Percentiles rank a stretch among this genome's conserved stretches.
Conservation (phyloP, 2,888 invertebrate species). For the Nycteola revayana region DNA sequence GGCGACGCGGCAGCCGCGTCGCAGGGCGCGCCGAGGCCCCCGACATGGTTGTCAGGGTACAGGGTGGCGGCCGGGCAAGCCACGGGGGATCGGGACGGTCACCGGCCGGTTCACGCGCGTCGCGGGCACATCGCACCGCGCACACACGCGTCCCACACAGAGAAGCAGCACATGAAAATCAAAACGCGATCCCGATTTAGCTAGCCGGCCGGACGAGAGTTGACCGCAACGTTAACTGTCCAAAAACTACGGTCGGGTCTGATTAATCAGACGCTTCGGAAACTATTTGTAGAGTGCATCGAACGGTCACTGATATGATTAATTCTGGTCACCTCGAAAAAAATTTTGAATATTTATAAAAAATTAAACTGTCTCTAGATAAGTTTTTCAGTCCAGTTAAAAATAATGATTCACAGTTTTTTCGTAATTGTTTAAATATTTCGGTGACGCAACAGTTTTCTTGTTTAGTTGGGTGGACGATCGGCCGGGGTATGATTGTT, state of each 20-base stretch:
- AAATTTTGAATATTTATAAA: constrained; percentile 31
- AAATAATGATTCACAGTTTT: constrained; percentile 36
- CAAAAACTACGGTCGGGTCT: constrained; percentile 33
- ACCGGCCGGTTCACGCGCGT: constrained; percentile 76
- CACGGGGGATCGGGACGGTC: constrained; percentile 84
- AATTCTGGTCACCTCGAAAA: constrained; percentile 44
- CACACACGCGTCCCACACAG: constrained; percentile 73
- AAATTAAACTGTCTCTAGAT: constrained; percentile 29
- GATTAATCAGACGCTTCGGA: constrained; percentile 25
- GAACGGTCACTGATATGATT: constrained; percentile 66
- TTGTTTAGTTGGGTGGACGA: constrained; percentile 47
- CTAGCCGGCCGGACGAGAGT: constrained; percentile 64
- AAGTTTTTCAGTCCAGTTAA: constrained; percentile 27
- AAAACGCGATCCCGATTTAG: constrained; percentile 80
- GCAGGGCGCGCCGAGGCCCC: constrained; percentile 85
- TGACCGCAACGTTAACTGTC: constrained; percentile 52
- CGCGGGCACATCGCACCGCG: constrained; percentile 80
- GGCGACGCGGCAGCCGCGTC: constrained; percentile 86
- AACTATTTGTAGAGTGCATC: constrained; percentile 33
- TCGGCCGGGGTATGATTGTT: constrained; percentile 51
- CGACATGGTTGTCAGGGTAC: constrained; percentile 89
- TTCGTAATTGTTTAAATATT: constrained; percentile 27
- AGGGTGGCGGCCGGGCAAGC: constrained; percentile 91
- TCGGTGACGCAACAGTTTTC: constrained; percentile 53
- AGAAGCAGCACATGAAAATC: constrained; percentile 78